Evolutionary conservation across 2,797 vertebrate species (phyloP).

Genomic region (Craterocephalus amniculus): DNA sequence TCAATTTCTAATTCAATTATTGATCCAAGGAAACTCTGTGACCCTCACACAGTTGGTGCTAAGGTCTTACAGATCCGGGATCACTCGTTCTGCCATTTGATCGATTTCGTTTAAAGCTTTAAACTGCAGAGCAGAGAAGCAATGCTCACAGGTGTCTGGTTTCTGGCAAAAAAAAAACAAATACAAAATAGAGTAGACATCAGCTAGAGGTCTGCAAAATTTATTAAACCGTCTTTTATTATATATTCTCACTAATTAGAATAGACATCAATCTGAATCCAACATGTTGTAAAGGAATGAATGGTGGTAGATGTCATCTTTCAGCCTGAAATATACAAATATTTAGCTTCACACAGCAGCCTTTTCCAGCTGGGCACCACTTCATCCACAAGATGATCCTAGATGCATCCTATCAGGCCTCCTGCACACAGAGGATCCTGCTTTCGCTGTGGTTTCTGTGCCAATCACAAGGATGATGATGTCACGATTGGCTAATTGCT

Average conservation of each 20-base stretch:
- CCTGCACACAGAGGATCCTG: neutral
- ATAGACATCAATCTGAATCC: no score
- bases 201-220: neutral
- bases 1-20: neutral
- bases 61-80: neutral
- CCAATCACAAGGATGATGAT: neutral
- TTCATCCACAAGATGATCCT: neutral
- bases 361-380: neutral
- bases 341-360: no score
- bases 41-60: neutral
- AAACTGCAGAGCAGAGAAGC: neutral
- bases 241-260: no score
- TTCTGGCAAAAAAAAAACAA: neutral
- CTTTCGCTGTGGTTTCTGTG: no score
- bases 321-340: neutral
- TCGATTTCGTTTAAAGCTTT: neutral
- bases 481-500: no score
- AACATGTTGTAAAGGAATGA: neutral
- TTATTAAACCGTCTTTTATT: no score
- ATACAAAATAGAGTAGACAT: neutral
- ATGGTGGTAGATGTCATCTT: neutral
- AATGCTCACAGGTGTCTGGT: neutral
- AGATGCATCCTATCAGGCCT: neutral
- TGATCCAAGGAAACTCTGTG: neutral
- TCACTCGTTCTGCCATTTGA: no score